Conservation (phyloP, 2,888 invertebrate species). For the Zygogramma bicolorata region DNA sequence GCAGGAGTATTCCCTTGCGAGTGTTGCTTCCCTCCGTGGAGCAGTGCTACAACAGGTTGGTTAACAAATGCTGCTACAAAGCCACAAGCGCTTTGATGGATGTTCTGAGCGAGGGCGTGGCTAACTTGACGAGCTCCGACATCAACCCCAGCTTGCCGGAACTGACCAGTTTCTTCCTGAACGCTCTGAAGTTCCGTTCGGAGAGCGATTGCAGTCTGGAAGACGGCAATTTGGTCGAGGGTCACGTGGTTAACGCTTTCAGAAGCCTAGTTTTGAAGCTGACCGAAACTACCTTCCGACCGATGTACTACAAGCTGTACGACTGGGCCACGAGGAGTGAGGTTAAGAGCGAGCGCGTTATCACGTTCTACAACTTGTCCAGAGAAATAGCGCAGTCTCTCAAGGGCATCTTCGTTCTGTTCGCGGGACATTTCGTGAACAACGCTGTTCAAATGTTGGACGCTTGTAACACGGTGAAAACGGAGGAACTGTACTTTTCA, state of each 20-base stretch:
- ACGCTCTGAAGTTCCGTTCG: constrained; percentile 77
- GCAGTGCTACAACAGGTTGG: constrained; percentile 73
- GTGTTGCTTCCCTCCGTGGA: constrained; percentile 82
- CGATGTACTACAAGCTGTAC: constrained; percentile 87
- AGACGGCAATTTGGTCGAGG: constrained; percentile 76
- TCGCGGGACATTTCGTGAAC: constrained; percentile 86
- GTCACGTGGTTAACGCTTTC: constrained; percentile 81
- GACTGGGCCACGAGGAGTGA: constrained; percentile 85
- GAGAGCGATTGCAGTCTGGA: constrained; percentile 66
- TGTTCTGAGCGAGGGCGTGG: constrained; percentile 80
- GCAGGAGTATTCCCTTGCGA: constrained; percentile 77
- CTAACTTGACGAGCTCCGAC: constrained; percentile 75
- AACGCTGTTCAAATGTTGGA: constrained; percentile 83
- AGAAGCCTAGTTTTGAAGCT: constrained; percentile 86
- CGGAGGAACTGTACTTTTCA: constrained; percentile 68
- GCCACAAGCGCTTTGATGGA: constrained; percentile 81
- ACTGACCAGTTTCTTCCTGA: constrained; percentile 81
- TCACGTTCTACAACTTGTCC: constrained; percentile 88
- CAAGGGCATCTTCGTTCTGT: constrained; percentile 90
- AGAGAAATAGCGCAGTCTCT: constrained; percentile 83
- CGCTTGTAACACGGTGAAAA: constrained; percentile 75
- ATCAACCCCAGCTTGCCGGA: constrained; percentile 73
- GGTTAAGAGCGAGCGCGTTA: constrained; percentile 74
- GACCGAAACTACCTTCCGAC: constrained; percentile 89
- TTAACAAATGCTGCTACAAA: constrained; percentile 72